Base-by-base conservation (phyloP, 2,113 vertebrate species). In the Gasterosteus nipponicus region DNA sequence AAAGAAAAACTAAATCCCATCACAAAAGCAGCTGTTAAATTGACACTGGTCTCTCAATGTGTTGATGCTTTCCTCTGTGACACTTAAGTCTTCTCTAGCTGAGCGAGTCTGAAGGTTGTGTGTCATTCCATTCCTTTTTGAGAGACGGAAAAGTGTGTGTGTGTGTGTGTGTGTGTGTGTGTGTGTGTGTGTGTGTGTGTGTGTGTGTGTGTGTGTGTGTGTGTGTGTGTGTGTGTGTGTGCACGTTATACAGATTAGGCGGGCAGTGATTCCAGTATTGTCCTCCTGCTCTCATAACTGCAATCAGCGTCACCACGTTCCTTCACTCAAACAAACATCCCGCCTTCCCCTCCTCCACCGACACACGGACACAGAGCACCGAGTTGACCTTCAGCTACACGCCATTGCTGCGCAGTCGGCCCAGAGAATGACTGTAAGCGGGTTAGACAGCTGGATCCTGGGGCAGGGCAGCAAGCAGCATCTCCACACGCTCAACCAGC, bases 341-440 rank as follows among this genome's bases (percentile, higher is more conserved):
- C 33, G 26, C 66, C 47, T 59, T 7, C 47, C 31, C 1, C 19
- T 51, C 54, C 18, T 41, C 54, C 22, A 33, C 10, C 16, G 38
- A 19, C 39, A 14, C 53, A 15, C 35, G 39, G 4, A 65, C 63
- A 64, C 22, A 38, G 2, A 77, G 49, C 47, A 1, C 67, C 19
- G 29, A 38, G 18, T 31, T 86, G 85, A 89, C 89, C 88, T 90
- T 89, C 82, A 89, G 73, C 86, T 59, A 60, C n/a, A 69, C 31
- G 66, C 49, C 51, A 11, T 65, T 18, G 68, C 61, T 75, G 63
- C 7, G 60, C 78, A 76, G 71, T 67, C 8, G 7, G 78, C 80
- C 73, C 67, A 79, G 53, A 84, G 71, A 77, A 59, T 87, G 86
- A 91, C 86, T 71, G 65, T 92, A 82, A 92, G 69, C 83, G 46